Percentiles rank a stretch among this genome's conserved stretches.
Conservation (phyloP, 2,888 invertebrate species). For the Podabrus alpinus region DNA sequence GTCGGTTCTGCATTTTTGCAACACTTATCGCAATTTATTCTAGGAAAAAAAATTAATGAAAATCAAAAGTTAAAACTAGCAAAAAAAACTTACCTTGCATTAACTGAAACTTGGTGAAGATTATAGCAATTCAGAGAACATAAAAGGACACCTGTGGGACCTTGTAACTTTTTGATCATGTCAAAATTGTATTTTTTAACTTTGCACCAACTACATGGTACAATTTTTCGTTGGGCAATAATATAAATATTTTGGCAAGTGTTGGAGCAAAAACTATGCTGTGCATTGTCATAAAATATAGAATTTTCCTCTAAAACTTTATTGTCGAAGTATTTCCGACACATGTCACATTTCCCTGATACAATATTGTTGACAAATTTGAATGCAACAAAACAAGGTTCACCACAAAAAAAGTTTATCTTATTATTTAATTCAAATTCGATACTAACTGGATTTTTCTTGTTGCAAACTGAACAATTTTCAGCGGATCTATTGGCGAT, state of each 20-base stretch:
- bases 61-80: background rate
- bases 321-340: conserved; percentile 81
- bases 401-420: conserved; percentile 79
- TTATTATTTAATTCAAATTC: conserved; percentile 75
- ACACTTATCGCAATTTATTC: conserved; percentile 77
- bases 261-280: conserved; percentile 84
- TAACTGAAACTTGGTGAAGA: conserved; percentile 78
- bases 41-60: conserved; percentile 39
- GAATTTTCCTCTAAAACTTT: conserved; percentile 70
- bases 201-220: conserved; percentile 93
- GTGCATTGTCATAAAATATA: conserved; percentile 70
- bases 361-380: conserved; percentile 90
- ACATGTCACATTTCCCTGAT: conserved; percentile 81
- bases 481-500: conserved; percentile 60
- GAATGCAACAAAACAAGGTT: conserved; percentile 91
- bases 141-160: conserved; percentile 67
- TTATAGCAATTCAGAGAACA: conserved; percentile 91
- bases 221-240: conserved; percentile 83
- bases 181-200: conserved; percentile 97
- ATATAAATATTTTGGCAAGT: conserved; percentile 91
- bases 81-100: conserved; percentile 62
- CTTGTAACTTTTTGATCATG: conserved; percentile 72
- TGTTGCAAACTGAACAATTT: conserved; percentile 82
- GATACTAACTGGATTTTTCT: conserved; percentile 75
- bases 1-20: conserved; percentile 71